Percentiles rank a stretch among this genome's conserved stretches.
These are phyloP conservation scores for Sciaenops ocellatus DNA, from an alignment of 2,797 vertebrate species.

Conservation along the genomic window DNA sequence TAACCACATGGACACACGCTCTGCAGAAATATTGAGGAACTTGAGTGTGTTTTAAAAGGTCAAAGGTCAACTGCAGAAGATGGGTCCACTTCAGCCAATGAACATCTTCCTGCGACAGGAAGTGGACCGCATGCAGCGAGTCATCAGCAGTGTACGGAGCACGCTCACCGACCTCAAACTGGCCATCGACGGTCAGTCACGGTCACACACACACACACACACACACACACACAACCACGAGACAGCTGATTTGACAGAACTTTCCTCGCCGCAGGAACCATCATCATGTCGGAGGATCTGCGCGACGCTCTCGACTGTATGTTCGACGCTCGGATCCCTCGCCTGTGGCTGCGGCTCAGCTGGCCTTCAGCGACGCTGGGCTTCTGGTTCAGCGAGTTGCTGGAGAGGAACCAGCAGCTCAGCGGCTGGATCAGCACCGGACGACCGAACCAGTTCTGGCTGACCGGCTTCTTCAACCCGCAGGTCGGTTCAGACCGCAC, in stretches of 20 bases:
- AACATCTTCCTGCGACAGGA: constrained; percentile 91
- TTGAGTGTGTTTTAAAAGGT: constrained; percentile 76
- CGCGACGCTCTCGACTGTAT: constrained; percentile 88
- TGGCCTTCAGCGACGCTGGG: constrained; percentile 89
- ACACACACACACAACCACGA: background rate
- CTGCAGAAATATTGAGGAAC: background rate
- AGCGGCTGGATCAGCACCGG: constrained; percentile 85
- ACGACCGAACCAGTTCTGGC: constrained; percentile 89
- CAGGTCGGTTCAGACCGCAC: constrained; percentile 82
- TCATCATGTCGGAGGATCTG: constrained; percentile 91
- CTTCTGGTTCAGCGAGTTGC: constrained; percentile 92
- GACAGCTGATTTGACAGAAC: accelerated
- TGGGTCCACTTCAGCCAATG: constrained; percentile 88
- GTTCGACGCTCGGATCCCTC: constrained; percentile 88
- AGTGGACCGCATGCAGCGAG: constrained; percentile 89
- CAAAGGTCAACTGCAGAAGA: constrained; percentile 85
- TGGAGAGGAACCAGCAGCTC: constrained; percentile 91
- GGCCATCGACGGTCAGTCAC: constrained; percentile 88
- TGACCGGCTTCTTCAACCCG: constrained; percentile 92
- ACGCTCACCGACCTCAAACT: constrained; percentile 88
- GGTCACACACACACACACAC: constrained; percentile 5
- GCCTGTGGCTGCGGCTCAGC: constrained; percentile 88
- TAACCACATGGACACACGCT: background rate
- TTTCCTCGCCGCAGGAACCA: constrained; percentile 77
- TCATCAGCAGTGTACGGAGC: constrained; percentile 84